Conservation (phyloP, 2,888 invertebrate genomes). For the Siphlonurus alternatus region DNA sequence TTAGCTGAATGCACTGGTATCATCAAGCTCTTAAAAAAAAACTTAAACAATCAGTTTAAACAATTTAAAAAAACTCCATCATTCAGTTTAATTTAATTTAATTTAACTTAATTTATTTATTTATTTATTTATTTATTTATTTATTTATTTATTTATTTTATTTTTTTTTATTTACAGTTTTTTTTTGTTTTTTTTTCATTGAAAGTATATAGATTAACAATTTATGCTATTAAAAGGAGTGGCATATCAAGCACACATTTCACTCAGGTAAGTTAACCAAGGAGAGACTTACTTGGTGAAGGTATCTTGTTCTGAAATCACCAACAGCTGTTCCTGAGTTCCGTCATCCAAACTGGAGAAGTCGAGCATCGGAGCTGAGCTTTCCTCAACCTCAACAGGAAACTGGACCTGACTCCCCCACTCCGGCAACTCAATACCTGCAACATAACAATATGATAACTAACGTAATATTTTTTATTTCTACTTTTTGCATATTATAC, state of each 20-base stretch:
- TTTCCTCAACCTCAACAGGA: conserved; percentile 33
- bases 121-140: background rate
- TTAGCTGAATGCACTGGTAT: no score
- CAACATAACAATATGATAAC: conserved; percentile 10
- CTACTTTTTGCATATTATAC: background rate
- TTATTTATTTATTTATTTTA: background rate
- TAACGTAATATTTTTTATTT: conserved; percentile 4
- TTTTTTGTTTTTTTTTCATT: no score
- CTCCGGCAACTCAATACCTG: conserved; percentile 37
- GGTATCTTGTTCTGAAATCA: conserved; percentile 58
- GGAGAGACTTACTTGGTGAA: conserved; percentile 34
- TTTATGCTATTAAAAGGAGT: no score
- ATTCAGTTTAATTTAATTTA: no score
- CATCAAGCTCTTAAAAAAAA: no score
- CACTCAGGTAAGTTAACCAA: no score
- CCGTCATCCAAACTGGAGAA: conserved; percentile 70
- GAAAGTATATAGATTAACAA: no score
- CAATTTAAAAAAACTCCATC: no score
- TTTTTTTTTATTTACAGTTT: background rate
- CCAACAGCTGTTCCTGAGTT: conserved; percentile 52
- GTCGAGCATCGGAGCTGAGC: conserved; percentile 36
- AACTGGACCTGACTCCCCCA: conserved; percentile 50
- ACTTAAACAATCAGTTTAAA: no score
- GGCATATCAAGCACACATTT: no score
- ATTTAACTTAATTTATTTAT: no score